phyloP scores from a whole-genome alignment of 2,888 invertebrate genomes.

The Cryptocephalus moraei region DNA sequence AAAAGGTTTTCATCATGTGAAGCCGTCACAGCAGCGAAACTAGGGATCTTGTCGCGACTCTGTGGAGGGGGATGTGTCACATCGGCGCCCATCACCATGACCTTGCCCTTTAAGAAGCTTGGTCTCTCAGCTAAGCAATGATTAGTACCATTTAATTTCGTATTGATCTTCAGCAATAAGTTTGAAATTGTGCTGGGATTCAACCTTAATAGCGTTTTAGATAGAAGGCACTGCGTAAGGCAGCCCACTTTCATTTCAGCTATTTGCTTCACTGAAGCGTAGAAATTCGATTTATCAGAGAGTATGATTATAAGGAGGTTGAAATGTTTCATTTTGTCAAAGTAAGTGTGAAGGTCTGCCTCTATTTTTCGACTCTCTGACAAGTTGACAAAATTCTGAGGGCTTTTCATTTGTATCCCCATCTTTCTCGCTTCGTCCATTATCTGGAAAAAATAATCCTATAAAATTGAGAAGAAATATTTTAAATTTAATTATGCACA shows the following conservation, averaged over 20 bases:
- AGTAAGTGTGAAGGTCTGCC: not conserved
- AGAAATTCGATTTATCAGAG: constrained; percentile 32
- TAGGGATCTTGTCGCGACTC: constrained; percentile 33
- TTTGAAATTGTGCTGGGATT: constrained; percentile 44
- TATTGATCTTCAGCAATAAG: constrained; percentile 63
- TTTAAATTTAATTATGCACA: too few relatives aligned
- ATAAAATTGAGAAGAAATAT: too few relatives aligned
- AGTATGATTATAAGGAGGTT: constrained; percentile 54
- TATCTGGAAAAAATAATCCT: too few relatives aligned
- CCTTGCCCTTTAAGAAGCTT: constrained; percentile 34
- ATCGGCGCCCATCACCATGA: constrained; percentile 69
- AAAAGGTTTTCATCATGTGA: constrained; percentile 59
- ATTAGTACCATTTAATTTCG: constrained; percentile 76
- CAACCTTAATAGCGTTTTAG: constrained; percentile 5
- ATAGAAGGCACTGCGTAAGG: constrained; percentile 63
- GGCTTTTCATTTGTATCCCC: too few relatives aligned
- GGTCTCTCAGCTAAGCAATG: constrained; percentile 38
- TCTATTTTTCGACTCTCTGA: too few relatives aligned
- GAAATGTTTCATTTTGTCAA: constrained; percentile 21
- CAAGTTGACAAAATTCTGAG: too few relatives aligned
- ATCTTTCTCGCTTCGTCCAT: too few relatives aligned
- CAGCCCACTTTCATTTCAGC: constrained; percentile 59
- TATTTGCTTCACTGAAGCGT: constrained; percentile 48
- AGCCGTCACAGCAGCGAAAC: constrained; percentile 65
- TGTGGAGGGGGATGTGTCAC: constrained; percentile 80